Base-by-base conservation (phyloP, 2,888 invertebrate genomes). In the Rhingia rostrata region DNA sequence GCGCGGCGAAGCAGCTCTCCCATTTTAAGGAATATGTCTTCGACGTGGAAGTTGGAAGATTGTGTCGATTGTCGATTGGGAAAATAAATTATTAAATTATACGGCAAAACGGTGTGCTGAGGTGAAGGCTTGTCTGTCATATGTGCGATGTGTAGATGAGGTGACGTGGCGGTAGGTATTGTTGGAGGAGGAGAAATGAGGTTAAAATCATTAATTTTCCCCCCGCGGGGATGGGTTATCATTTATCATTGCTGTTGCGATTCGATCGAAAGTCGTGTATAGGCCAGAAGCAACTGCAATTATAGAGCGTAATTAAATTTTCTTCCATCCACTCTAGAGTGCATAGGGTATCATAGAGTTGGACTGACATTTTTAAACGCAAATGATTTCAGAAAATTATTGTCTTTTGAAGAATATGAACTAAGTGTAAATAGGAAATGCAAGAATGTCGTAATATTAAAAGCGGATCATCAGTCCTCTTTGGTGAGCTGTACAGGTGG, bases 31-130 rank as follows among this genome's bases (percentile, higher is more conserved):
- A 77, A 72, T 54, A 72, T 33, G 49, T 67, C 61, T 83, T 75
- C 41, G 37, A 60, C 63, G 53, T 35, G 39, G 47, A 41, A 47
- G 77, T 60, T 35, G 39, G 47, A 41, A 47, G 77, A 82, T 82
- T 72, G 54, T 78, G 72, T 66, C 66, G 75, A 70, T 81, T 51
- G 66, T 72, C 72, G 56, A 67, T 73, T 54, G 78, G 66, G 41
- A 67, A 63, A 83, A 74, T 79, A 79, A 79, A 83, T 83, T 79
- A 79, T 79, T 83, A 69, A 83, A 79, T 83, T 83, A 64, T 78
- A 43, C 63, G 49, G 45, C 12, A 33, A 56, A 69, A 49, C 47
- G 56, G 47, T 56, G 47, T 56, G 56, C 43, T 10, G 45, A 47
- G 53, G 30, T 63, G 56, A 56, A 49, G 30, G 53, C 12, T 12